phyloP scores from a whole-genome alignment of 2,797 vertebrate genomes.

The Argya squamiceps region DNA sequence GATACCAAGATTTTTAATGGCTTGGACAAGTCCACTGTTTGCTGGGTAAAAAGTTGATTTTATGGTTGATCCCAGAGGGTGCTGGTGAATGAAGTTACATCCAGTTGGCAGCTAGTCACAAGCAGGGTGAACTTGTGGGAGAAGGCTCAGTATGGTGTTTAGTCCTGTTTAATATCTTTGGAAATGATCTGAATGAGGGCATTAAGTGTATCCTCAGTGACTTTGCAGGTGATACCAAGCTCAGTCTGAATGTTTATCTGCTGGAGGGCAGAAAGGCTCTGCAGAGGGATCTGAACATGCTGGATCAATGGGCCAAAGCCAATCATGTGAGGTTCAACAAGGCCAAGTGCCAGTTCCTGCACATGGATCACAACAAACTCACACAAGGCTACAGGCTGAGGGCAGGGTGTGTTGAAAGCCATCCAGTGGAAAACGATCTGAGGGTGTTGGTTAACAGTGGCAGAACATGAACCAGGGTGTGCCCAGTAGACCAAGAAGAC shows the following conservation, averaged over 20 bases:
- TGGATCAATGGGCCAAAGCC: not conserved
- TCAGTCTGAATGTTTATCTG: not conserved
- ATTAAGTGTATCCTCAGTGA: not conserved
- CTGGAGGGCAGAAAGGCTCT: not conserved
- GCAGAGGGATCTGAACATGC: not conserved
- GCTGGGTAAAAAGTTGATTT: not conserved
- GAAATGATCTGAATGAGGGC: not conserved
- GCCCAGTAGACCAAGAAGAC: not conserved
- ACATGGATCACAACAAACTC: accelerated
- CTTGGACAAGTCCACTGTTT: not conserved
- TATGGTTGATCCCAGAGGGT: not conserved
- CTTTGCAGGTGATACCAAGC: not conserved
- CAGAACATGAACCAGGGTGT: not conserved
- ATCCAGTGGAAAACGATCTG: not conserved
- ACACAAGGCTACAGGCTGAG: accelerated
- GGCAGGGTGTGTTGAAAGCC: not conserved
- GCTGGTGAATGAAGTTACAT: not conserved
- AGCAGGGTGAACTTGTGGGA: too few species aligned
- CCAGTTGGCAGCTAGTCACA: accelerated
- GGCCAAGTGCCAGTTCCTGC: not conserved
- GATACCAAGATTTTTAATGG: not conserved
- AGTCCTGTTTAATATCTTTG: not conserved
- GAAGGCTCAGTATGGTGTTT: not conserved
- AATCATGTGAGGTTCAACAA: not conserved
- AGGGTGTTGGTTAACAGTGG: not conserved